phyloP scores from a whole-genome alignment of 2,797 vertebrate genomes.

The Pipistrellus kuhlii region DNA sequence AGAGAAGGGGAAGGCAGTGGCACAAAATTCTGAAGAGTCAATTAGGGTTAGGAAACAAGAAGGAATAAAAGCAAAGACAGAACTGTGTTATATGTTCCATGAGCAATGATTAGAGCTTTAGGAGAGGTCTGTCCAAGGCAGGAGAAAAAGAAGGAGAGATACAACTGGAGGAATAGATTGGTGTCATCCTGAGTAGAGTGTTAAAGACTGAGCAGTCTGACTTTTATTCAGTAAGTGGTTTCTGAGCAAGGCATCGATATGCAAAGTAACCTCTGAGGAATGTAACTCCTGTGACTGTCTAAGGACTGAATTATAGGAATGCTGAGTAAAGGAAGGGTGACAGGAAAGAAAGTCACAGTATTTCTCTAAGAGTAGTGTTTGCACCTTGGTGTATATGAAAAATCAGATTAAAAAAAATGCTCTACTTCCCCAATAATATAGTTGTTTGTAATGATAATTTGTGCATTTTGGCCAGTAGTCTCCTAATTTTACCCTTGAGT shows the following conservation, averaged over 20 bases:
- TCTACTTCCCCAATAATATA: not conserved
- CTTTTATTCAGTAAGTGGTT: not conserved
- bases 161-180: not conserved
- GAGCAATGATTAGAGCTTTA: not conserved
- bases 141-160: not conserved
- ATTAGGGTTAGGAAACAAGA: not conserved
- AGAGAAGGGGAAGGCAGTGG: not conserved
- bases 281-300: not conserved
- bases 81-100: not conserved
- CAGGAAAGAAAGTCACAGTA: not conserved
- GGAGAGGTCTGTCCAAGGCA: not conserved
- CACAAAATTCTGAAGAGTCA: not conserved
- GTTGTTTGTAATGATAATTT: conserved; percentile 45
- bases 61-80: not conserved
- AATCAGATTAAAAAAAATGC: not conserved
- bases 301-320: not conserved
- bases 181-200: not conserved
- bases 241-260: not conserved
- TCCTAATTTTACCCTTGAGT: conserved; percentile 47
- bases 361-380: not conserved
- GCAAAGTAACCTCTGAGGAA: not conserved
- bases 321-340: not conserved
- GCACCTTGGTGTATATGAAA: not conserved
- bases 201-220: not conserved
- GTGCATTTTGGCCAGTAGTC: not conserved